Conservation (phyloP, 2,888 invertebrate species). For the Xiphydria camelus region DNA sequence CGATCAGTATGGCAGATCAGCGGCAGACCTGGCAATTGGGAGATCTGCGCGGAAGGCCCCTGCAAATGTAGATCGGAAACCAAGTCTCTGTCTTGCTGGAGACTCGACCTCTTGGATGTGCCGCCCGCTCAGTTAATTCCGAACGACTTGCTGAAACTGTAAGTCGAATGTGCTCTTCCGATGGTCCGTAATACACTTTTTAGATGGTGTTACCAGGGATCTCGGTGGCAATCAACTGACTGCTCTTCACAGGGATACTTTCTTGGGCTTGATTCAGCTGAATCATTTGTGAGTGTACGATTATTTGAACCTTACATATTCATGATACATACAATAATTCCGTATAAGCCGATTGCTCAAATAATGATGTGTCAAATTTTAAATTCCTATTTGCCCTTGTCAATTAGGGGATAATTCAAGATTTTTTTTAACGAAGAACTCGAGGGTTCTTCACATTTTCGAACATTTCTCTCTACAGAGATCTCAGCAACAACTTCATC, state of each 20-base stretch:
- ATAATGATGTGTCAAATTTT: not conserved
- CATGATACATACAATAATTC: not conserved
- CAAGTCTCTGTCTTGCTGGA: conserved; percentile 71
- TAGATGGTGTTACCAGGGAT: no score
- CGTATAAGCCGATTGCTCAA: not conserved
- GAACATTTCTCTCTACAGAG: conserved; percentile 39
- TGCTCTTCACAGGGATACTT: conserved; percentile 71
- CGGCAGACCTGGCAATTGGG: conserved; percentile 63
- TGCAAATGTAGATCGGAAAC: conserved; percentile 70
- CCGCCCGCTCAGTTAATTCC: conserved; percentile 68
- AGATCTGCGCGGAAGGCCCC: conserved; percentile 65
- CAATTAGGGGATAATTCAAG: not conserved
- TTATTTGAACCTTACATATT: not conserved
- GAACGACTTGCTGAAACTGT: conserved; percentile 68
- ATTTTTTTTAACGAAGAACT: not conserved
- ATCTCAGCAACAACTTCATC: conserved; percentile 47
- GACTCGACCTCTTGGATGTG: conserved; percentile 64
- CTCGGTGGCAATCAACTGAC: conserved; percentile 71
- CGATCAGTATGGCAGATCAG: conserved; percentile 69
- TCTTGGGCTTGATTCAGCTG: conserved; percentile 67
- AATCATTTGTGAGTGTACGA: conserved; percentile 58
- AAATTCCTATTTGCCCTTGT: not conserved
- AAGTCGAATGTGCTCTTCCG: conserved; percentile 48
- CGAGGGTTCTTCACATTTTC: no score
- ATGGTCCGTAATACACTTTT: no score